phyloP scores from a whole-genome alignment of 1,140 invertebrate genomes.

The Venturia canescens region DNA sequence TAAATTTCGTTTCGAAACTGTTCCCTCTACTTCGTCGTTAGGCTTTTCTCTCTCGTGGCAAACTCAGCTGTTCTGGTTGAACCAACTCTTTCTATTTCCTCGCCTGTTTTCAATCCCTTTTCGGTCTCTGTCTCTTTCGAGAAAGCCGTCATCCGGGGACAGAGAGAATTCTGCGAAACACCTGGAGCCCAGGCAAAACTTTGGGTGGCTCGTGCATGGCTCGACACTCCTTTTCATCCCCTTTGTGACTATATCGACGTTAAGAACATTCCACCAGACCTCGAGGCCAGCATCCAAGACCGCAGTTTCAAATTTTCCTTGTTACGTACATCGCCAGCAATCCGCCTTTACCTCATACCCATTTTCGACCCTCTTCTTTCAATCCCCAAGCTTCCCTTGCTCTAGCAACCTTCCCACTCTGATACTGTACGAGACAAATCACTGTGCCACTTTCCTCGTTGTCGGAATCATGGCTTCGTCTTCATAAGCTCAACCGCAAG shows the following conservation, averaged over 20 bases:
- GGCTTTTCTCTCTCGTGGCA: neutral
- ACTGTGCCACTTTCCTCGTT: too few species aligned
- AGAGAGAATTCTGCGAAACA: constrained; percentile 6
- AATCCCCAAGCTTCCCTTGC: neutral
- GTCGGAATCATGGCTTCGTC: too few species aligned
- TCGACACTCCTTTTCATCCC: neutral
- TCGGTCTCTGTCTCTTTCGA: constrained; percentile 8
- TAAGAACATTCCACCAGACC: neutral
- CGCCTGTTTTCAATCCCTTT: constrained; percentile 3
- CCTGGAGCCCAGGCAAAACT: constrained; percentile 29
- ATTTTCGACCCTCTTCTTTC: neutral
- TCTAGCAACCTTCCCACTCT: too few species aligned
- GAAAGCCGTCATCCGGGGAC: constrained; percentile 51
- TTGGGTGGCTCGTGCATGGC: neutral
- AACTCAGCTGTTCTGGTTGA: neutral
- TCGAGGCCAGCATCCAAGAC: constrained; percentile 20
- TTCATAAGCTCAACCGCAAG: too few species aligned
- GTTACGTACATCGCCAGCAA: constrained; percentile 34
- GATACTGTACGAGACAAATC: too few species aligned
- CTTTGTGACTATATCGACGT: constrained; percentile 26
- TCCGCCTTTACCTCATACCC: neutral
- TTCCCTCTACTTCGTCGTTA: neutral
- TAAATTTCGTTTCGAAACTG: constrained; percentile 33
- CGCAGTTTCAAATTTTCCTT: constrained; percentile 43
- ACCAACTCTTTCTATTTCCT: constrained; percentile 15